A percentile compares a stretch with the other conserved stretches of the same genome.
phyloP scores from a whole-genome alignment of 2,888 invertebrate genomes.

The Epirrhoe alternata region DNA sequence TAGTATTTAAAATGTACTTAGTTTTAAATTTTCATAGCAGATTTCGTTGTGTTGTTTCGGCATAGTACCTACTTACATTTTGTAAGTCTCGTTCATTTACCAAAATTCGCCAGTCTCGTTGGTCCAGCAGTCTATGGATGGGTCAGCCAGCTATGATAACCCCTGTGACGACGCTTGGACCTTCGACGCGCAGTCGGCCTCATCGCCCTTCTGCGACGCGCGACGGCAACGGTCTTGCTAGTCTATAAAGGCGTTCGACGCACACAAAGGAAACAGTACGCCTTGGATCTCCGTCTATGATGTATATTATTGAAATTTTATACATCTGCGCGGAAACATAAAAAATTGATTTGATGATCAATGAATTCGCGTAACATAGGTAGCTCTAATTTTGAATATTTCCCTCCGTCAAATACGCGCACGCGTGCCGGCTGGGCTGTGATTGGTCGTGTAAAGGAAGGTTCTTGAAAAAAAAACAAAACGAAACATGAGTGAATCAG shows the following conservation, averaged over 20 bases:
- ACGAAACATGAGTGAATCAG: slow-evolving; percentile 70
- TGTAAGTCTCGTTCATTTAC: slow-evolving; percentile 4
- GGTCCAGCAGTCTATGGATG: slow-evolving; percentile 53
- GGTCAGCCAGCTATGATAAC: slow-evolving; percentile 76
- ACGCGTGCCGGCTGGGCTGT: slow-evolving; percentile 69
- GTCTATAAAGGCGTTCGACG: slow-evolving; percentile 78
- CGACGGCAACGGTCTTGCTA: too few species aligned
- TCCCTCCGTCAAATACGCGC: slow-evolving; percentile 70
- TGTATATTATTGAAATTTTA: slow-evolving; percentile 61
- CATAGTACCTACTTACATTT: too few species aligned
- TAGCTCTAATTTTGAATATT: slow-evolving; percentile 58
- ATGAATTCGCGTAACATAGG: slow-evolving; percentile 57
- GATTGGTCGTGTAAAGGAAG: slow-evolving; percentile 73
- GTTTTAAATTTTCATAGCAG: background rate
- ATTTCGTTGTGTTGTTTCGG: background rate
- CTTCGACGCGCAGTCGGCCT: slow-evolving; percentile 66
- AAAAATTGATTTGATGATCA: slow-evolving; percentile 66
- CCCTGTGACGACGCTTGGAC: slow-evolving; percentile 61
- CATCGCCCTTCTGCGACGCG: slow-evolving; percentile 74
- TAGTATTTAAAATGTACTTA: background rate
- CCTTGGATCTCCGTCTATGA: slow-evolving; percentile 74
- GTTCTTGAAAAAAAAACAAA: slow-evolving; percentile 57
- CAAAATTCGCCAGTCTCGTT: slow-evolving; percentile 57
- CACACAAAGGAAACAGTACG: slow-evolving; percentile 76
- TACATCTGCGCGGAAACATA: slow-evolving; percentile 53